These are phyloP conservation scores for Caerostris extrusa DNA, from an alignment of 1,140 invertebrate genomes.

Conservation along the genomic window DNA sequence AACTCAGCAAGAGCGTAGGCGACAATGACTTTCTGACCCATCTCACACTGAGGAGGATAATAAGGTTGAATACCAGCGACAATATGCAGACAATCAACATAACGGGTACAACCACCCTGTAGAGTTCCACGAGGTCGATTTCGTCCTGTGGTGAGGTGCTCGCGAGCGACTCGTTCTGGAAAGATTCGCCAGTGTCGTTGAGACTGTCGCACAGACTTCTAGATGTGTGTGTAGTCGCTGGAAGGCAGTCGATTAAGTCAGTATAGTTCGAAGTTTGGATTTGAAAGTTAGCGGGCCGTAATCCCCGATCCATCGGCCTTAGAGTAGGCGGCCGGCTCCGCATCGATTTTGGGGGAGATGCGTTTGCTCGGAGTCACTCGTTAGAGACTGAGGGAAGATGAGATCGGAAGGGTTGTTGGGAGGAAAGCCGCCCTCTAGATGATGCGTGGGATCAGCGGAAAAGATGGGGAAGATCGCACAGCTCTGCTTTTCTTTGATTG, in stretches of 20 bases:
- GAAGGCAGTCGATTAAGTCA: constrained; percentile 40
- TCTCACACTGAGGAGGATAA: constrained; percentile 84
- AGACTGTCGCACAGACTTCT: neutral
- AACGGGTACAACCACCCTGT: constrained; percentile 80
- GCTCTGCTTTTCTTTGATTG: too few relatives aligned
- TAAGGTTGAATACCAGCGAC: constrained; percentile 83
- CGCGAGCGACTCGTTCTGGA: neutral
- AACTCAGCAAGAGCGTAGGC: constrained; percentile 85
- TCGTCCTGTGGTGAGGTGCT: neutral
- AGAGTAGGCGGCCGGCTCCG: constrained; percentile 32
- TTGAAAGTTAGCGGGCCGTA: constrained; percentile 14
- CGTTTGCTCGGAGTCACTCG: too few relatives aligned
- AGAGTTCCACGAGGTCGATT: constrained; percentile 73
- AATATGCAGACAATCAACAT: constrained; percentile 83
- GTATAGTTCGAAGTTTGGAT: neutral
- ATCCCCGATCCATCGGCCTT: constrained; percentile 42
- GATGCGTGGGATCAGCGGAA: constrained; percentile 18
- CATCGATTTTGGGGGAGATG: constrained; percentile 41
- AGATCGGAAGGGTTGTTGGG: neutral
- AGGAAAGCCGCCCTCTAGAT: constrained; percentile 12
- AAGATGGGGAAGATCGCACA: too few relatives aligned
- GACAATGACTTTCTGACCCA: constrained; percentile 85
- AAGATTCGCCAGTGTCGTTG: neutral
- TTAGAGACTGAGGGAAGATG: constrained; percentile 15
- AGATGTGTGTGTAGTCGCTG: neutral